Conservation (phyloP, 2,888 invertebrate genomes). For the Cerceris rybyensis region DNA sequence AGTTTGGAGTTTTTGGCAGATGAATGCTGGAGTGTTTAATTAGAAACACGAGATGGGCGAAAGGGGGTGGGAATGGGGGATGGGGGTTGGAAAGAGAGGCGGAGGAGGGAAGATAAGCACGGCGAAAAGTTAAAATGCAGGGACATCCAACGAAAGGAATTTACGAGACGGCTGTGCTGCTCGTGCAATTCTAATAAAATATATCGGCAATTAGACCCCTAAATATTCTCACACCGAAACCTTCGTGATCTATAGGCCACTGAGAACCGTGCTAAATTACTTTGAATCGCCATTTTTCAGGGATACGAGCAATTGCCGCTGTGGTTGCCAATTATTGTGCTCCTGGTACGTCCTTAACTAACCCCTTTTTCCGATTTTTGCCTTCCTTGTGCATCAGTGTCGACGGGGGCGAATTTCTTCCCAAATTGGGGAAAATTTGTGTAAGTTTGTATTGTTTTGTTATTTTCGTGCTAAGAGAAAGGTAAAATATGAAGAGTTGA, state of each 20-base stretch:
- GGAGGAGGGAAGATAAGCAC: constrained; percentile 38
- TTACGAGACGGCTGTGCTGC: constrained; percentile 75
- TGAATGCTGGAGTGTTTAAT: constrained; percentile 71
- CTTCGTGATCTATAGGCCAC: constrained; percentile 77
- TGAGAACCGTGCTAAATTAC: constrained; percentile 75
- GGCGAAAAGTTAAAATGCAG: constrained; percentile 73
- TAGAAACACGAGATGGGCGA: constrained; percentile 68
- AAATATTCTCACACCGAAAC: constrained; percentile 80
- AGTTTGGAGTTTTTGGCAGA: constrained; percentile 50
- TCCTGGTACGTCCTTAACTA: background rate
- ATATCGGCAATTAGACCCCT: constrained; percentile 81
- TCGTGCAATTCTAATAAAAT: constrained; percentile 79
- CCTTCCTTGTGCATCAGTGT: too few relatives aligned
- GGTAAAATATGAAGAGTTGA: too few relatives aligned
- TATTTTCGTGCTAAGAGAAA: too few relatives aligned
- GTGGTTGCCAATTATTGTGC: constrained; percentile 63
- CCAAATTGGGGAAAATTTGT: too few relatives aligned
- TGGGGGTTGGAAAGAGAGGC: constrained; percentile 2
- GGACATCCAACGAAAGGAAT: constrained; percentile 78
- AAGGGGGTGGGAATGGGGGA: background rate
- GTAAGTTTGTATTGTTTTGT: too few relatives aligned
- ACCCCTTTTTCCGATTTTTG: background rate
- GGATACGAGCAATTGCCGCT: constrained; percentile 57
- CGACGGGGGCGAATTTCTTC: too few relatives aligned
- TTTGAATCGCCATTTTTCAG: constrained; percentile 79